phyloP scores from a whole-genome alignment of 2,113 vertebrate species.

The Oreocharis arfaki region DNA sequence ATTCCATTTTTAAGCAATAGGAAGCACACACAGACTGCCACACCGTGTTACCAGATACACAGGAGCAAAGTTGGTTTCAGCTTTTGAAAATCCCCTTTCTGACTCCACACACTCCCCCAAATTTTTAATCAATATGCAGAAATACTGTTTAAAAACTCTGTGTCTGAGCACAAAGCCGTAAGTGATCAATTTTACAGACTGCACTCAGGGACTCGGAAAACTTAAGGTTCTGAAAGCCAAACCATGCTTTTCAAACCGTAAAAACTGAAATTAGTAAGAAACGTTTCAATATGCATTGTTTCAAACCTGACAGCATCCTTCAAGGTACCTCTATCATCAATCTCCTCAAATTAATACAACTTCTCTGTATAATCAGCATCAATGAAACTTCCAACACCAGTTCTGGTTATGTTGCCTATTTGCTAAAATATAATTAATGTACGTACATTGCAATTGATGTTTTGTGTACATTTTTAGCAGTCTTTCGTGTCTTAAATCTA shows the following conservation, averaged over 20 bases:
- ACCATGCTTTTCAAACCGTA: neutral
- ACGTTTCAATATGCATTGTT: neutral
- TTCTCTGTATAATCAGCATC: neutral
- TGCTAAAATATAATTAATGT: neutral
- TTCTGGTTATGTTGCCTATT: neutral
- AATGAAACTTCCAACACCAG: neutral
- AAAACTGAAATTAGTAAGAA: neutral
- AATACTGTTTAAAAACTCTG: neutral
- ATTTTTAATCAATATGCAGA: neutral
- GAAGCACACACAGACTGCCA: accelerated
- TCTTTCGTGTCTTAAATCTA: neutral
- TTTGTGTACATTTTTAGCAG: neutral
- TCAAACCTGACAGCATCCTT: neutral
- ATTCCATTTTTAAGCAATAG: neutral
- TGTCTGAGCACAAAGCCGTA: neutral
- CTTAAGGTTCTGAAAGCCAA: neutral
- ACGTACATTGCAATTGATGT: accelerated
- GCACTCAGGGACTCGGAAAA: neutral
- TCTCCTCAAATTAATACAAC: neutral
- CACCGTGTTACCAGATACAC: neutral
- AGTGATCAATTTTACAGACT: neutral
- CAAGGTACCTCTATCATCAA: neutral
- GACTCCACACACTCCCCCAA: neutral
- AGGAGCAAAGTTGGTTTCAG: neutral
- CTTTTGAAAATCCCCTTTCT: neutral